phyloP scores from a whole-genome alignment of 2,888 invertebrate species.

The Xiphydria camelus region DNA sequence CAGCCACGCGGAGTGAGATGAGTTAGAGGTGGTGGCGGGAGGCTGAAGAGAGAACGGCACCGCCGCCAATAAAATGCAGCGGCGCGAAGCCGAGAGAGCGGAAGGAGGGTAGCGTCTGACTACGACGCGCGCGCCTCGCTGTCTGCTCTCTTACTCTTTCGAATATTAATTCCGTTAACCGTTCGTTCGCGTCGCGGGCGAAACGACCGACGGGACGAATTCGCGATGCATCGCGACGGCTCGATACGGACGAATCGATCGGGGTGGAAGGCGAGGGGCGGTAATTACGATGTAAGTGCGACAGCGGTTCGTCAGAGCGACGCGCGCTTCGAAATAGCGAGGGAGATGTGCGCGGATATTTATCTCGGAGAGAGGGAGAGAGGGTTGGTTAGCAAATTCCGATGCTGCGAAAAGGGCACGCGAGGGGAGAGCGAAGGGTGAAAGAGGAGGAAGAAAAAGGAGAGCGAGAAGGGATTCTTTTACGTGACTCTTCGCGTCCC shows the following conservation, averaged over 20 bases:
- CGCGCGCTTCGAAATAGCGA: too few species aligned
- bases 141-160: constrained; percentile 17
- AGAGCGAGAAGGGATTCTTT: too few species aligned
- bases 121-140: not conserved
- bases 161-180: constrained; percentile 36
- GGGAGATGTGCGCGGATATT: too few species aligned
- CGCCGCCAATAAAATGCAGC: not conserved
- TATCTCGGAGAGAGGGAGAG: too few species aligned
- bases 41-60: not conserved
- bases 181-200: constrained; percentile 14
- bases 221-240: too few species aligned
- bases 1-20: constrained; percentile 3
- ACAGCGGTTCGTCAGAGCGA: too few species aligned
- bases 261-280: too few species aligned
- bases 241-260: too few species aligned
- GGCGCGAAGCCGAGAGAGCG: not conserved
- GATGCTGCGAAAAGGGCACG: not conserved
- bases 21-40: constrained; percentile 1
- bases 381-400: too few species aligned
- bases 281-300: too few species aligned
- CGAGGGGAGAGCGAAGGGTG: not conserved
- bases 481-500: too few species aligned
- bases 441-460: constrained; percentile 7
- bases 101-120: not conserved
- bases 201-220: too few species aligned